These are phyloP conservation scores for Aquatica leii DNA, from an alignment of 2,888 invertebrate genomes.

Conservation along the genomic window DNA sequence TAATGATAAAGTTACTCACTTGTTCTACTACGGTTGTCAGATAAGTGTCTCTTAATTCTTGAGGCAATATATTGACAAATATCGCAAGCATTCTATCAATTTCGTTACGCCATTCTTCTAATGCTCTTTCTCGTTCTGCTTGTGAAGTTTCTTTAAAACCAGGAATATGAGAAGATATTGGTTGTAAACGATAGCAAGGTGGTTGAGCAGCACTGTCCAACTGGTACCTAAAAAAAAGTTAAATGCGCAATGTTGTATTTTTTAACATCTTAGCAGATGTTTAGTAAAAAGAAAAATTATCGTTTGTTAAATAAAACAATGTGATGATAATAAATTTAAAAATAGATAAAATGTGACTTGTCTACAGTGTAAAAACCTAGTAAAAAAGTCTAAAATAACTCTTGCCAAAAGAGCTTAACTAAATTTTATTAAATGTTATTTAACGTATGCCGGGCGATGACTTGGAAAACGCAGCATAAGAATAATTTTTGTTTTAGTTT, in stretches of 20 bases:
- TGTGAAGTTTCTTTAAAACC: constrained; percentile 62
- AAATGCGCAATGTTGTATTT: not conserved
- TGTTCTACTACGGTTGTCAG: constrained; percentile 84
- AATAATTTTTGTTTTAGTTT: no score
- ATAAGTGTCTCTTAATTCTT: constrained; percentile 81
- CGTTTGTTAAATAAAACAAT: no score
- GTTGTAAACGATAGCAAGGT: constrained; percentile 77
- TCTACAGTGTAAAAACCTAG: no score
- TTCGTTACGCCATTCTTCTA: constrained; percentile 66
- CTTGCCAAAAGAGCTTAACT: no score
- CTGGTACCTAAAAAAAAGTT: constrained; percentile 65
- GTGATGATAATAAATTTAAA: no score
- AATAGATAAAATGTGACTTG: no score
- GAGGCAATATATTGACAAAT: constrained; percentile 75
- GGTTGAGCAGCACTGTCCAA: constrained; percentile 78
- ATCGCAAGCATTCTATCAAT: constrained; percentile 72
- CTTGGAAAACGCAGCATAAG: no score
- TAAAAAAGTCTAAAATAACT: no score
- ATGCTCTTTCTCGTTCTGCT: constrained; percentile 62
- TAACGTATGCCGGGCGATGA: no score
- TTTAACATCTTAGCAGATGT: no score
- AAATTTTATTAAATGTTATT: no score
- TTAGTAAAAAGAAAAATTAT: no score
- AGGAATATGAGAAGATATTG: constrained; percentile 65
- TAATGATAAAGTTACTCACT: constrained; percentile 58